phyloP scores from a whole-genome alignment of 2,888 invertebrate species.

The Rotaria macrura region DNA sequence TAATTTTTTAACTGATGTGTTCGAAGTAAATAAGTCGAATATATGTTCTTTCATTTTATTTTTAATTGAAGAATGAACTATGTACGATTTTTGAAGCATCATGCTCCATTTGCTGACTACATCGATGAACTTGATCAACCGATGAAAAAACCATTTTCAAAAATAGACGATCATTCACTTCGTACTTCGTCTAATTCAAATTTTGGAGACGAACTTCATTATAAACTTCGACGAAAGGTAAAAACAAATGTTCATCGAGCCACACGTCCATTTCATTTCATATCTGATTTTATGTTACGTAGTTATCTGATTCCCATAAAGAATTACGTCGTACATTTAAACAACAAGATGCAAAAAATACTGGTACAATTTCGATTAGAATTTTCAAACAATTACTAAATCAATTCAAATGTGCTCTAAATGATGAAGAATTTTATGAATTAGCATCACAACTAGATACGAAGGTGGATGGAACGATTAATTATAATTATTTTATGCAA shows the following conservation, averaged over 20 bases:
- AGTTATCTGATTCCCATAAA: background rate
- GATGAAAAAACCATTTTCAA: background rate
- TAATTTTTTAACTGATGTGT: background rate
- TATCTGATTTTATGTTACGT: background rate
- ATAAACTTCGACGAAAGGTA: background rate
- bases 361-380: background rate
- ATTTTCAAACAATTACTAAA: background rate
- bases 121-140: background rate
- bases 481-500: constrained; percentile 1
- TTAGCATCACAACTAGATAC: background rate
- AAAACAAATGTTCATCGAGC: background rate
- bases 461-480: background rate
- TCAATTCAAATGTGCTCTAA: background rate
- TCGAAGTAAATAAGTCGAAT: too few species aligned
- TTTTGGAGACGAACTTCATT: background rate
- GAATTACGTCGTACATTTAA: background rate
- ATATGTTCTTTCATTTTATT: background rate
- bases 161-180: background rate
- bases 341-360: background rate
- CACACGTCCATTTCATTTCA: too few species aligned
- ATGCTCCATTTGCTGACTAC: constrained; percentile 37
- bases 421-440: constrained; percentile 9
- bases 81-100: constrained; percentile 47
- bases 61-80: constrained; percentile 42
- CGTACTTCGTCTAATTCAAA: background rate